Evolutionary conservation across 2,888 invertebrate genomes (phyloP), one percentile per base, ranked within the genome.

Genomic region (Lycophotia porphyrea): DNA sequence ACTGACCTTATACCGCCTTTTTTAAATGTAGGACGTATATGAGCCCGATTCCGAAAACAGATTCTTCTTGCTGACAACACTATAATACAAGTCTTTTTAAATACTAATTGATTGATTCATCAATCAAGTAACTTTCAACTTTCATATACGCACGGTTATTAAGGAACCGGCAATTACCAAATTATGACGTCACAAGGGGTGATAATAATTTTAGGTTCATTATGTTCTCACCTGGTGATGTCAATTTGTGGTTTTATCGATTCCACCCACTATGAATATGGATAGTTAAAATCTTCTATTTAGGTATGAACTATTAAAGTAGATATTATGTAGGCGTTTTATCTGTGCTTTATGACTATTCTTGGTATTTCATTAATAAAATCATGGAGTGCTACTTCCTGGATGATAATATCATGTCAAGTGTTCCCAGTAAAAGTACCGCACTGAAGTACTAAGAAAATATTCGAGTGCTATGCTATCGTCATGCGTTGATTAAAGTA

Each of bases 401-500:
- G 81, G 68, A 78, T 31, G 49, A 68, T 42, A 72, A 42, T 71
- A 60, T 65, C 67, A 64, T 66, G 61, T 80, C 71, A 77, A 84
- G 83, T 68, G 65, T 87, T 87, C 80, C 70, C 70, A 71, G 85
- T 80, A 83, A 76, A 70, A 73, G 76, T 76, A 73, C 58, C 70
- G 67, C 76, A 76, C 74, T 76, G 75, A 80, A 71, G 73, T 91
- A 89, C 91, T 83, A 47, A 85, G 89, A 92, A 92, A 88, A 70
- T 84, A 88, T 89, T 91, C 69, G 84, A 87, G 89, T 89, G 78
- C 79, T 89, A 86, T 89, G 78, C 79, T 89, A 86, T 87, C 86
- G 88, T 90, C 90, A 91, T 88, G 75, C 74, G 82, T 88, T 89
- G 87, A 90, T 91, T 91, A 90, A 88, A 88, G 83, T 87, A 89